phyloP scores from a whole-genome alignment of 2,113 vertebrate genomes.

The Etia nguti region DNA sequence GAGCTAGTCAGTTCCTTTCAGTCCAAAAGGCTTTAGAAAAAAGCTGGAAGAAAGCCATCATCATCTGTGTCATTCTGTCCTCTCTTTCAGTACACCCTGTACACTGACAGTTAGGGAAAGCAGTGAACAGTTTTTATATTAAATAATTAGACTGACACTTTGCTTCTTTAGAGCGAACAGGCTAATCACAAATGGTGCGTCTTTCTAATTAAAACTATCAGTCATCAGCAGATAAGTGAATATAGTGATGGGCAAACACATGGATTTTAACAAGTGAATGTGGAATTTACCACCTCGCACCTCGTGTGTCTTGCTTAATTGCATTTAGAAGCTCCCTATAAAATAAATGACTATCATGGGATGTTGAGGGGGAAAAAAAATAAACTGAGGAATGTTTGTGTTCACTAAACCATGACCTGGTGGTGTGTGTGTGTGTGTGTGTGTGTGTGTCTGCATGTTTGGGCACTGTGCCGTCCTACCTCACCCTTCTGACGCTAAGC shows the following conservation, averaged over 20 bases:
- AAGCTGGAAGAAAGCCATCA: background rate
- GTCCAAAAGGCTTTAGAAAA: background rate
- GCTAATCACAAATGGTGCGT: background rate
- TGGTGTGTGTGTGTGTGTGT: background rate
- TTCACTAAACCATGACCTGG: background rate
- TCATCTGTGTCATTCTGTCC: background rate
- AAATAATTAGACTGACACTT: background rate
- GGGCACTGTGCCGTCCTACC: constrained; percentile 32
- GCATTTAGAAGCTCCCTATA: background rate
- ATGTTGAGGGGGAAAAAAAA: background rate
- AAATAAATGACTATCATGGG: constrained; percentile 3
- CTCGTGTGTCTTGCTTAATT: background rate
- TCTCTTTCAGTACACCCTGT: background rate
- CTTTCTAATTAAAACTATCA: background rate
- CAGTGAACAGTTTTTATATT: background rate
- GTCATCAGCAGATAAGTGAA: background rate
- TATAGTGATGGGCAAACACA: background rate
- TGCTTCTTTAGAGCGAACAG: background rate
- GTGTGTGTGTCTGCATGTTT: background rate
- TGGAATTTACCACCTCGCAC: background rate
- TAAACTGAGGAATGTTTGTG: constrained; percentile 1
- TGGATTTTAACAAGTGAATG: background rate
- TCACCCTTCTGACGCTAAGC: constrained; percentile 61
- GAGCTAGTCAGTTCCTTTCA: background rate
- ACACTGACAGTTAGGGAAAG: background rate